Base-by-base conservation (phyloP, 2,888 invertebrate species). In the Orthosia cruda region DNA sequence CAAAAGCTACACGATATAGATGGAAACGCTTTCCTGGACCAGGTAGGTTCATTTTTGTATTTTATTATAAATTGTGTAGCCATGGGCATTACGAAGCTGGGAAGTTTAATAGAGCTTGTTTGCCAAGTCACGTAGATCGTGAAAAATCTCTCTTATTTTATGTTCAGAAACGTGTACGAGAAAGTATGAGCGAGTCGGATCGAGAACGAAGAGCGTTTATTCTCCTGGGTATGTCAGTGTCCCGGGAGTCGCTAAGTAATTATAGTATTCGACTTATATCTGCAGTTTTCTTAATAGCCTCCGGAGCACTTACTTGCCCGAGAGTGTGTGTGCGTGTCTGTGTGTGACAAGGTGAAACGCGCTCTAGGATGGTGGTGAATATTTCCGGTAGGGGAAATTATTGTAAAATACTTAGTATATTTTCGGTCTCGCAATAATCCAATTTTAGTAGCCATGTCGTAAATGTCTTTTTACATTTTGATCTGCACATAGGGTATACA, bases 131-230 rank as follows among this genome's bases (percentile, higher is more conserved):
- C 90, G 88, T 89, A 81, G 63, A 75, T 71, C 66, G 73, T 85
- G 78, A 84, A 84, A 26, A 81, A 88, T 86, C 71, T 80, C 77
- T 80, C 84, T 78, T 85, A 85, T 86, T 86, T 87, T 89, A 85
- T 89, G 89, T 85, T 77, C 88, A 95, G 95, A 95, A 95, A 93
- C 94, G 95, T 84, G 93, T 95, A 57, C 91, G 91, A 67, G 88
- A 90, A 63, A 87, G 88, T 73, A 95, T 95, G 94, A 95, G 93
- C 68, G 95, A 95, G 85, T 93, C 92, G 15, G 95, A 95, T 84
- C 94, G 95, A 45, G 96, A 96, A 86, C 94, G 92, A 80, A 91
- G 96, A 81, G 96, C 96, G 54, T 95, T 94, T 82, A 92, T 95
- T 79, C 92, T 96, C 26, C 91, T 96, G 63, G 96, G 96, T 15